Conservation (phyloP, 2,113 vertebrate genomes). For the Anarhynchus alexandrinus region DNA sequence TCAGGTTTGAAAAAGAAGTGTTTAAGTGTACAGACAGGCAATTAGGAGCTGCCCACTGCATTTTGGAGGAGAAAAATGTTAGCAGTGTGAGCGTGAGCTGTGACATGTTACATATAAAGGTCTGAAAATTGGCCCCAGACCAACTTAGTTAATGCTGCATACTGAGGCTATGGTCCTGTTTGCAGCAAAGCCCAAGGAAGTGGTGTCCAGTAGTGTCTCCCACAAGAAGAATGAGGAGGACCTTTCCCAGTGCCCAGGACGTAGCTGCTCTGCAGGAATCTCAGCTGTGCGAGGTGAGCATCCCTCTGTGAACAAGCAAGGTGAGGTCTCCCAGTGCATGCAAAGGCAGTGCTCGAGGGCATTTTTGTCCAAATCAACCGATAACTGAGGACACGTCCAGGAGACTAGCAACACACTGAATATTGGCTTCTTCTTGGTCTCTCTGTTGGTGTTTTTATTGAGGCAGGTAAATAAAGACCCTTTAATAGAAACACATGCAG, state of each 20-base stretch:
- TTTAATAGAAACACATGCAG: not conserved
- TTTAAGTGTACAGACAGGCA: not conserved
- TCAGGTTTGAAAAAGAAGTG: not conserved
- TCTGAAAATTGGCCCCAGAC: not conserved
- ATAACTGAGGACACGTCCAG: not conserved
- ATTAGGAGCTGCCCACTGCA: not conserved
- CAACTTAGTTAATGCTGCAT: accelerated
- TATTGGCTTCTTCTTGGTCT: not conserved
- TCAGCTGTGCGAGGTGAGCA: accelerated
- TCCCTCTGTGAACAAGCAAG: not conserved
- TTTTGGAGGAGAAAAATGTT: not conserved
- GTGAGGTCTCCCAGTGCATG: accelerated
- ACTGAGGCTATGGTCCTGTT: not conserved
- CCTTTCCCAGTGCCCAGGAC: not conserved
- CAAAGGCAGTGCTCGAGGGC: not conserved
- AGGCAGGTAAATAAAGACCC: not conserved
- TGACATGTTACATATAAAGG: accelerated
- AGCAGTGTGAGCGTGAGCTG: not conserved
- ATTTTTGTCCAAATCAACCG: not conserved
- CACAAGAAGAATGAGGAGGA: not conserved
- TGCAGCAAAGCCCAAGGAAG: not conserved
- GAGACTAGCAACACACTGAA: not conserved
- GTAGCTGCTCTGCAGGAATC: not conserved
- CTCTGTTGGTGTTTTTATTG: not conserved
- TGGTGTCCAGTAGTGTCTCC: not conserved